Evolutionary conservation across 2,888 invertebrate species (phyloP).

Genomic region (Cremastobaeus sp.): DNA sequence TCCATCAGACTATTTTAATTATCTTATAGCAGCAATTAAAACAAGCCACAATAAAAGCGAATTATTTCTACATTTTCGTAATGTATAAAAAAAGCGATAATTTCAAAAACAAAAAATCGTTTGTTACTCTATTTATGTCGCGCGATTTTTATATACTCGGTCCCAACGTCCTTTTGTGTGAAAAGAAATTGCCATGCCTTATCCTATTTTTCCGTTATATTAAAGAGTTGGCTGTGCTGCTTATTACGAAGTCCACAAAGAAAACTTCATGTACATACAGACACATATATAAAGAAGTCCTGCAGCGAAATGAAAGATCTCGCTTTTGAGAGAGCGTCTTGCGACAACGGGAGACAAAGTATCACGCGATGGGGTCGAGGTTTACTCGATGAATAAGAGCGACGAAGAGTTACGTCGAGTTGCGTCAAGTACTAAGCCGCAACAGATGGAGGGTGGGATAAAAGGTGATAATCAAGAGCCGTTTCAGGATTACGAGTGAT

Average conservation of each 20-base stretch:
- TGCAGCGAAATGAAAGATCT: slow-evolving; percentile 65
- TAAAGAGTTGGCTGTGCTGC: slow-evolving; percentile 36
- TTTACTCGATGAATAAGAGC: slow-evolving; percentile 42
- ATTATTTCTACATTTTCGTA: too few relatives aligned
- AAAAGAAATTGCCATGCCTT: slow-evolving; percentile 35
- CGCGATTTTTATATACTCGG: slow-evolving; percentile 30
- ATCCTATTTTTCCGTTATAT: slow-evolving; percentile 45
- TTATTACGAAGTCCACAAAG: slow-evolving; percentile 48
- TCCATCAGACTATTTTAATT: too few relatives aligned
- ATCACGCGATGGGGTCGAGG: slow-evolving; percentile 27
- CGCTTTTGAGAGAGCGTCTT: slow-evolving; percentile 54
- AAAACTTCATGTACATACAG: too few relatives aligned
- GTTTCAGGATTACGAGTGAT: slow-evolving; percentile 55
- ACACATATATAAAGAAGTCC: slow-evolving; percentile 52
- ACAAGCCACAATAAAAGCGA: too few relatives aligned
- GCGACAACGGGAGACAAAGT: slow-evolving; percentile 42
- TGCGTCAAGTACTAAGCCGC: slow-evolving; percentile 41
- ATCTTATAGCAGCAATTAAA: too few relatives aligned
- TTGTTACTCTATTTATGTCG: too few relatives aligned
- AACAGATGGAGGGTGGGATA: slow-evolving; percentile 19
- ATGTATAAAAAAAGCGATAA: too few relatives aligned
- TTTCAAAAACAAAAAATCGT: too few relatives aligned
- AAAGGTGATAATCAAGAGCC: slow-evolving; percentile 57
- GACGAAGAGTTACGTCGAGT: slow-evolving; percentile 35
- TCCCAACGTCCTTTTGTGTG: not conserved